A percentile compares a stretch with the other conserved stretches of the same genome.
Conservation (phyloP, 2,113 vertebrate species). For the Microcebus jonahi region DNA sequence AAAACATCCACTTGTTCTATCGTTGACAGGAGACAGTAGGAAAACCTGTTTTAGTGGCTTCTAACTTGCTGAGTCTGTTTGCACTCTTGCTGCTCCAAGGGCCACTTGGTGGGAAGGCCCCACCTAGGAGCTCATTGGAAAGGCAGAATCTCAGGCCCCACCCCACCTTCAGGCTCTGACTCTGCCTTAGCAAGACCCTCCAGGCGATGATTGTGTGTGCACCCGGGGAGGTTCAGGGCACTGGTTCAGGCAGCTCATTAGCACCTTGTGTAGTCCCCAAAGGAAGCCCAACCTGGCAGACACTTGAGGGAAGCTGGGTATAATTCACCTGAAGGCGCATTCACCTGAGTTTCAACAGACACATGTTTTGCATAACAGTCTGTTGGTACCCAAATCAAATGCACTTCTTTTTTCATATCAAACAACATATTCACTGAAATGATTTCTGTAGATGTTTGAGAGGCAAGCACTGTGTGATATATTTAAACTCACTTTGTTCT, state of each 20-base stretch:
- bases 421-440: background rate
- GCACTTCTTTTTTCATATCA: background rate
- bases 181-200: background rate
- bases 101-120: background rate
- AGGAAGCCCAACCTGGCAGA: background rate
- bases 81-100: background rate
- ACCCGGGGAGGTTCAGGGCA: background rate
- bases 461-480: background rate
- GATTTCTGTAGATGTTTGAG: background rate
- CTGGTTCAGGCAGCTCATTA: rapidly evolving
- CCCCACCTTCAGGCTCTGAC: background rate
- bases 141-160: background rate
- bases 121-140: background rate
- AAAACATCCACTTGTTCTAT: background rate
- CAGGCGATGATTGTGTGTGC: background rate
- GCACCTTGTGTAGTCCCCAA: rapidly evolving
- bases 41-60: background rate
- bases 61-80: background rate
- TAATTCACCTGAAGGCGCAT: background rate
- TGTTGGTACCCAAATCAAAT: conserved; percentile 24
- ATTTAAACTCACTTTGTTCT: conserved; percentile 64
- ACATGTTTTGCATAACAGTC: background rate
- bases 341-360: background rate
- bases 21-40: background rate
- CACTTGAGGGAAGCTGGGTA: background rate